These are phyloP conservation scores for Elephantulus edwardii DNA, from an alignment of 2,113 vertebrate genomes.

Conservation along the genomic window DNA sequence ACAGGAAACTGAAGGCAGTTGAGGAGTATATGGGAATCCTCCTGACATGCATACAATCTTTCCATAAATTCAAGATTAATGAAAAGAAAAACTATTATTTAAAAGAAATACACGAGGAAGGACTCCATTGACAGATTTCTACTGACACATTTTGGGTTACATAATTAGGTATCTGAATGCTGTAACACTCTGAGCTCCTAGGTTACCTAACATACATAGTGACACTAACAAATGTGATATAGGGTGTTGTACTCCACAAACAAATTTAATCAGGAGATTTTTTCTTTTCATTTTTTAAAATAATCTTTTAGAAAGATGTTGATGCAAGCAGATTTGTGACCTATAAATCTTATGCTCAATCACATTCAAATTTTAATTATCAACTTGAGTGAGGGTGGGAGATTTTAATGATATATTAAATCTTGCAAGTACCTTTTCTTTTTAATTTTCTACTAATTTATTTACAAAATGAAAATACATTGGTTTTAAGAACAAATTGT, in stretches of 20 bases:
- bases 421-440: too few species aligned
- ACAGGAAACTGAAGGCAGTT: background rate
- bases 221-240: background rate
- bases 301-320: background rate
- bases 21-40: background rate
- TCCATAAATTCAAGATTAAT: background rate
- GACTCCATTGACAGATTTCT: background rate
- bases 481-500: too few species aligned
- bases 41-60: background rate
- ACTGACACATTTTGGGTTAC: conserved; percentile 13
- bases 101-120: background rate
- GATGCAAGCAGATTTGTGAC: background rate
- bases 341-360: background rate
- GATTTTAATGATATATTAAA: too few species aligned
- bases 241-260: background rate
- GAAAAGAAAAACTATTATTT: background rate
- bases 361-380: conserved; percentile 21
- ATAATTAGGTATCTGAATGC: background rate
- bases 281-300: background rate
- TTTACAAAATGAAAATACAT: too few species aligned
- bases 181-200: background rate
- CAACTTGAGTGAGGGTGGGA: too few species aligned
- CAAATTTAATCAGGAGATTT: background rate
- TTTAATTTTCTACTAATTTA: too few species aligned
- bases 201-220: background rate